Percentiles rank a stretch among this genome's conserved stretches.
These are phyloP conservation scores for Pogona vitticeps DNA, from an alignment of 2,113 vertebrate species.

Conservation along the genomic window DNA sequence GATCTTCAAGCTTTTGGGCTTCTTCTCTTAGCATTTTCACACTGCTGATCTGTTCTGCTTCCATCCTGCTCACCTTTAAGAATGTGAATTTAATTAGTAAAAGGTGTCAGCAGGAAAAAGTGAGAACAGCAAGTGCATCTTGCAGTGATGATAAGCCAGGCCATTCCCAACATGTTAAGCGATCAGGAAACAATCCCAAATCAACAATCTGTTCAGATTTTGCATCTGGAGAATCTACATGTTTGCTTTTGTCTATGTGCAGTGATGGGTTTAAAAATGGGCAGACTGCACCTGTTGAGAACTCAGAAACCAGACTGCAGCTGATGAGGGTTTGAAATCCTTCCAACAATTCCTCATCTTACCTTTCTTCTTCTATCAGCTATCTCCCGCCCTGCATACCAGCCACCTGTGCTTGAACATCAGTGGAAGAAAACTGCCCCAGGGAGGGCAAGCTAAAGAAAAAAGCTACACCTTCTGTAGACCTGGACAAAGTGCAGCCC, in stretches of 20 bases:
- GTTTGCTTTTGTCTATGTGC: not conserved
- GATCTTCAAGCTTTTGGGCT: slow-evolving; percentile 78
- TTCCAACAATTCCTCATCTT: too few relatives aligned
- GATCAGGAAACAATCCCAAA: not conserved
- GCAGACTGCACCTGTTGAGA: not conserved
- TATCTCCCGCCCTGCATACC: not conserved
- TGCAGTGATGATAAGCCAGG: not conserved
- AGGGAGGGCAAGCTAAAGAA: too few relatives aligned
- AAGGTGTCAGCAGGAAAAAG: not conserved
- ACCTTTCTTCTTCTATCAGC: not conserved
- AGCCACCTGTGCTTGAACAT: not conserved
- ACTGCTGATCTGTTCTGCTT: slow-evolving; percentile 69
- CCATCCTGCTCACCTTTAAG: slow-evolving; percentile 74
- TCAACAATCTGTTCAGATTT: not conserved
- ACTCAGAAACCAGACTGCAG: not conserved
- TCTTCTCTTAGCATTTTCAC: slow-evolving; percentile 75
- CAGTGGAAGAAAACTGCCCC: not conserved
- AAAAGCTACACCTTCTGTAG: too few relatives aligned
- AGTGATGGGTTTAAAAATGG: not conserved
- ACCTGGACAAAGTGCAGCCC: not conserved
- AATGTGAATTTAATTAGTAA: slow-evolving; percentile 46
- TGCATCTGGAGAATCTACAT: not conserved
- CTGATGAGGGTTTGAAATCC: not conserved
- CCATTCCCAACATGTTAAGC: not conserved
- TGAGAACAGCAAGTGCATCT: not conserved